These are phyloP conservation scores for Eremophila alpestris DNA, from an alignment of 2,797 vertebrate genomes.

Conservation along the genomic window DNA sequence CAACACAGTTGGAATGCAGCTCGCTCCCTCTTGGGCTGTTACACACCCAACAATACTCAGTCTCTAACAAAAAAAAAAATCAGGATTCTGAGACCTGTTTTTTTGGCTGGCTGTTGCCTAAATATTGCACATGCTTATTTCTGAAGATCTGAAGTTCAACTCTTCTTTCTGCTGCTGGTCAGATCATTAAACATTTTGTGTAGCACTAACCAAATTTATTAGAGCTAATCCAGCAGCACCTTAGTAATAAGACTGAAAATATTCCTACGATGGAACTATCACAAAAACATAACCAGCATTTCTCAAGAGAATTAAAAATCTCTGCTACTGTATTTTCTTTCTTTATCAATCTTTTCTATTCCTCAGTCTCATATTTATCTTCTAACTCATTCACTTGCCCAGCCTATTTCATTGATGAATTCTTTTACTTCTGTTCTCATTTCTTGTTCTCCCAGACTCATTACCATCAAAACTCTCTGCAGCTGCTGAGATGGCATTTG, in stretches of 20 bases:
- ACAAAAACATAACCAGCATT: neutral
- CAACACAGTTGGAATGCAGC: neutral
- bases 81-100: neutral
- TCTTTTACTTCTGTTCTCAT: neutral
- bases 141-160: constrained; percentile 26
- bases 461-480: neutral
- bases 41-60: neutral
- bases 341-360: neutral
- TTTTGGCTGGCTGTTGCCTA: neutral
- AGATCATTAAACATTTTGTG: neutral
- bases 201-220: neutral
- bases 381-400: neutral
- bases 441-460: neutral
- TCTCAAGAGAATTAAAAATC: neutral
- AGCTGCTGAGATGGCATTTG: neutral
- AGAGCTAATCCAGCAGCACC: neutral
- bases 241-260: neutral
- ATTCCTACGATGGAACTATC: neutral
- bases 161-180: constrained; percentile 1
- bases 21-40: neutral
- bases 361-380: neutral
- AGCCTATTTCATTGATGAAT: neutral
- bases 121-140: neutral
- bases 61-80: neutral
- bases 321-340: neutral